These are phyloP conservation scores for Tridacna gigas DNA, from an alignment of 2,888 invertebrate species.

Conservation along the genomic window DNA sequence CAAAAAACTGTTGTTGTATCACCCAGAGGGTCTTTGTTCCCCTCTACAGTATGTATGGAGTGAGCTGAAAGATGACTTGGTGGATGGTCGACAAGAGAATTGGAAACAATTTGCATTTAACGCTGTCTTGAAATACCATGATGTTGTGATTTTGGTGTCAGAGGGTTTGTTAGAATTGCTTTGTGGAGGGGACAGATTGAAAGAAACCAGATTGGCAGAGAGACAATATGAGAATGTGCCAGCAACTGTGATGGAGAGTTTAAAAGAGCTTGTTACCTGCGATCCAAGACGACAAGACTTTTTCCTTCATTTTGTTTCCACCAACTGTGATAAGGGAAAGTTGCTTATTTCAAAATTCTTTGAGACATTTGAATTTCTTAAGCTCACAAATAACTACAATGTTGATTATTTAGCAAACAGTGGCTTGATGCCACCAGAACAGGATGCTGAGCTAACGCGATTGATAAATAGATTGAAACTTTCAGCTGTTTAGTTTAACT, in stretches of 20 bases:
- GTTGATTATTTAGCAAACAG: background rate
- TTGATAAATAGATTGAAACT: background rate
- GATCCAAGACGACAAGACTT: background rate
- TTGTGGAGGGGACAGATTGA: background rate
- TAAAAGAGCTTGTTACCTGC: background rate
- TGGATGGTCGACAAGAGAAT: conserved; percentile 4
- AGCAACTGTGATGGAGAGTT: background rate
- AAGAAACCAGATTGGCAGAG: background rate
- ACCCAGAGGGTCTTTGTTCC: background rate
- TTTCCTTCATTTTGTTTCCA: background rate
- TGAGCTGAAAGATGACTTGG: background rate
- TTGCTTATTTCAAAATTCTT: background rate
- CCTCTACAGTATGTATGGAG: background rate
- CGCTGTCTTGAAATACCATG: background rate
- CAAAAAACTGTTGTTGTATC: background rate
- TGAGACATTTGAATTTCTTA: background rate
- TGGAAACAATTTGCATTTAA: background rate
- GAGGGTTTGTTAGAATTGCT: background rate
- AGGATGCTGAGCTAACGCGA: background rate
- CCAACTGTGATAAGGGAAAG: background rate
- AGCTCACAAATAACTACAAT: background rate
- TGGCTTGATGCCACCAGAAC: background rate
- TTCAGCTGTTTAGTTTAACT: too few relatives aligned
- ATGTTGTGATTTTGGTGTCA: background rate
- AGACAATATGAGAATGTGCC: conserved; percentile 13